Base-by-base conservation (phyloP, 2,888 invertebrate genomes). In the Hypolimnas misippus region DNA sequence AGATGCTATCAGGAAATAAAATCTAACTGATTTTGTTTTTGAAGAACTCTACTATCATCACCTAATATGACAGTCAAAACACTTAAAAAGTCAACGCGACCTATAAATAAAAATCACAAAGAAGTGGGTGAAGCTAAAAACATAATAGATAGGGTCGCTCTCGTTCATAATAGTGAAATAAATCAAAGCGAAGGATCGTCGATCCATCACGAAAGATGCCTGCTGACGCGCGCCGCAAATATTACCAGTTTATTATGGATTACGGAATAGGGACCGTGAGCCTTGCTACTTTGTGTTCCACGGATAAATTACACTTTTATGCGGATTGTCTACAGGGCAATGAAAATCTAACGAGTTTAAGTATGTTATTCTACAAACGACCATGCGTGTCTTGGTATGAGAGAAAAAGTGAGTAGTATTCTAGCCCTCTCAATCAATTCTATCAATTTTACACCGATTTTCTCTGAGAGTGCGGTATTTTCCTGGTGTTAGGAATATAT, bases 201-300 rank as follows among this genome's bases (percentile, higher is more conserved):
- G 63, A 84, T 86, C 83, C 79, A 84, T 86, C 84, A 81, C 73
- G 58, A 44, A 63, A 66, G 67, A 61, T 66, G 76, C 64, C 76
- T 69, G 59, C 65, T 51, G 65, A 67, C 65, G 69, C 73, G 52
- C 72, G 52, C 69, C 69, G 69, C 68, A 72, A 79, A 80, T 82
- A 79, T 78, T 71, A 70, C 69, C 69, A 72, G 72, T 74, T 80
- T 79, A 78, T 78, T 73, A 72, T 66, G 69, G 74, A 76, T 73
- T 77, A 78, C 75, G 72, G 70, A 75, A 70, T 29, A 68, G 65
- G 62, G 63, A 70, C 66, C 42, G 54, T 21, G 40, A 49, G 31
- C 35, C 52, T 44, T 6, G 25, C 40, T 40, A 63, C 51, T 50
- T 62, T 59, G 49, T 57, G 53, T 44, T 49, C 49, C 14, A 49